phyloP scores from a whole-genome alignment of 2,888 invertebrate species.

The Anodontia alba region DNA sequence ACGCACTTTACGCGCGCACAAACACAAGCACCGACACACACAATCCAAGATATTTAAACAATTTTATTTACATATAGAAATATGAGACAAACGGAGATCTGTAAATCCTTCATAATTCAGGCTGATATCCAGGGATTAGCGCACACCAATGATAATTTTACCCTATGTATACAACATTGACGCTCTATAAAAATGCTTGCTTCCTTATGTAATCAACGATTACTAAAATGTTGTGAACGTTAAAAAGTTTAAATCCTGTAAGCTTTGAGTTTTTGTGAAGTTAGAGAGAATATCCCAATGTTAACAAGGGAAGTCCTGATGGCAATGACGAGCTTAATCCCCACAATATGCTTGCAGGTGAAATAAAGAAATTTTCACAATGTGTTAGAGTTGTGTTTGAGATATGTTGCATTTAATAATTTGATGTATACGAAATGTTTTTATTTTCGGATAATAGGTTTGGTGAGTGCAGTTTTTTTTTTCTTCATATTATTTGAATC shows the following conservation, averaged over 20 bases:
- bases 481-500: no score
- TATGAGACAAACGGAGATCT: background rate
- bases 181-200: background rate
- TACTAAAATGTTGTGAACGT: slow-evolving; percentile 20
- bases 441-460: no score
- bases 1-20: no score
- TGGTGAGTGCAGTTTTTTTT: no score
- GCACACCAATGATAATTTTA: slow-evolving; percentile 6
- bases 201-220: slow-evolving; percentile 21
- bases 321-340: slow-evolving; percentile 31
- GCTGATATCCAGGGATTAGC: slow-evolving; percentile 9
- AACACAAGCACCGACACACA: no score
- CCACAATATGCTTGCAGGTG: slow-evolving; percentile 9
- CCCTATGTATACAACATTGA: slow-evolving; percentile 5
- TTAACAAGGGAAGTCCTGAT: slow-evolving; percentile 32
- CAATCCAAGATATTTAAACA: background rate
- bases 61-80: background rate
- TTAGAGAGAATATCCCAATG: slow-evolving; percentile 42
- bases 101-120: slow-evolving; percentile 12
- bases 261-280: slow-evolving; percentile 54
- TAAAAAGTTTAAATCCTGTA: slow-evolving; percentile 47
- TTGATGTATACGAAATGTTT: no score
- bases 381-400: background rate
- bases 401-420: background rate
- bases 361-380: slow-evolving; percentile 13